Evolutionary conservation across 2,888 invertebrate genomes (phyloP), one percentile per base, ranked within the genome.

Genomic region (Myathropa florea): DNA sequence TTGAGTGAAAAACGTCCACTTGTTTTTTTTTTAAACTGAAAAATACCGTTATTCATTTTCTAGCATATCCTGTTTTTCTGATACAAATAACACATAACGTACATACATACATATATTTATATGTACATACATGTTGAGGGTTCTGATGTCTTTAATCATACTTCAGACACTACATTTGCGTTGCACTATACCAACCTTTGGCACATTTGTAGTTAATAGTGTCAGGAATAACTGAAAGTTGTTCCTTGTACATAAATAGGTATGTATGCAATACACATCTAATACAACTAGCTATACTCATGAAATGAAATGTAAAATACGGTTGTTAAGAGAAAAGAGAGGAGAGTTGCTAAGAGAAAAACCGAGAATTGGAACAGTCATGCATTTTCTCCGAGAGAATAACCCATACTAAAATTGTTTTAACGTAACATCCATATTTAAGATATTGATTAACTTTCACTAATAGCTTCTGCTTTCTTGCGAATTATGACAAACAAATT

Each of bases 371-470:
- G 0, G 14, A 3, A 39, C 1, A 46, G 4, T 46, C 18, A 18
- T n/a, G 46, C 26, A 0, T 75, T 28, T 65, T 57, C 57, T 39
- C 71, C 36, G 61, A 46, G 72, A 21, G 61, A 39, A 63, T 53
- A 60, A 46, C 59, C 23, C 30, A 21, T 36, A 14, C 36, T 36
- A 21, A 12, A 14, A 23, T 30, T 30, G n/a, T 30, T 72, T n/a
- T 63, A 63, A 18, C 21, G 9, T 36, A 36, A 57, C 33, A 30
- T 21, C 39, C 60, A n/a, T 46, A 46, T 39, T 63, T 30, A 67
- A 46, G 30, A 46, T 78, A 78, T 78, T 59, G 78, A 78, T 78
- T 78, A 57, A 57, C 78, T 78, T 78, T 78, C 78, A 78, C 78
- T 78, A 60, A 53, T 61, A 36, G 61, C 21, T 65, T 33, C 53